Evolutionary conservation across 2,113 vertebrate species (phyloP).

Genomic region (Paraplagusia blochii): DNA sequence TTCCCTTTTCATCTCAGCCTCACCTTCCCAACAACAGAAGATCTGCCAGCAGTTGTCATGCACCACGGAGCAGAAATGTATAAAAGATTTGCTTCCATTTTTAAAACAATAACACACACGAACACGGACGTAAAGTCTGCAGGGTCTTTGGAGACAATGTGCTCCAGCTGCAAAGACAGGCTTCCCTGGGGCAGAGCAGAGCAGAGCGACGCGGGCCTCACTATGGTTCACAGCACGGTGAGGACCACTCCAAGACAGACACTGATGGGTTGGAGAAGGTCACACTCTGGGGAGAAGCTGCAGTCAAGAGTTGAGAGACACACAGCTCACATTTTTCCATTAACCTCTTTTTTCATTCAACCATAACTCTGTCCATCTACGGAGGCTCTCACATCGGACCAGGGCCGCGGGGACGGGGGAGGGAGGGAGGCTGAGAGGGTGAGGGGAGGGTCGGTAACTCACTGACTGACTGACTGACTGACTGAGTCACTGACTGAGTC

Average conservation of each 20-base stretch:
- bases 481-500: too few species aligned
- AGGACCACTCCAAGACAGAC: conserved; percentile 26
- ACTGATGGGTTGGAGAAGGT: conserved; percentile 12
- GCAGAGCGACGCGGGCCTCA: conserved; percentile 27
- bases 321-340: conserved; percentile 64
- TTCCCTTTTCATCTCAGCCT: conserved; percentile 27
- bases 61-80: conserved; percentile 9
- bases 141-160: conserved; percentile 16
- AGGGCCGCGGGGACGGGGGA: too few species aligned
- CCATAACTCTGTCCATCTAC: conserved; percentile 63
- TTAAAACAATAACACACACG: conserved; percentile 6
- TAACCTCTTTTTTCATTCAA: conserved; percentile 52
- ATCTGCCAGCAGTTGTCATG: conserved; percentile 31
- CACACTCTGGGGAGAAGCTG: conserved; percentile 3
- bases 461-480: too few species aligned
- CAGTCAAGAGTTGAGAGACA: conserved; percentile 47
- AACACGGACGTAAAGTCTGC: neutral
- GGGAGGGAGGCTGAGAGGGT: too few species aligned
- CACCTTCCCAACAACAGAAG: conserved; percentile 26
- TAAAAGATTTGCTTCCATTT: conserved; percentile 10
- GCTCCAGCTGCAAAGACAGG: neutral
- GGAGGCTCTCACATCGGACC: conserved; percentile 47
- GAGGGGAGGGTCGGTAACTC: too few species aligned
- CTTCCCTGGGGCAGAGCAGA: conserved; percentile 20
- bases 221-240: conserved; percentile 43